Percentiles rank a stretch among this genome's conserved stretches.
Evolutionary conservation across 2,797 vertebrate genomes (phyloP).

Genomic region (Enteromius anoplus): DNA sequence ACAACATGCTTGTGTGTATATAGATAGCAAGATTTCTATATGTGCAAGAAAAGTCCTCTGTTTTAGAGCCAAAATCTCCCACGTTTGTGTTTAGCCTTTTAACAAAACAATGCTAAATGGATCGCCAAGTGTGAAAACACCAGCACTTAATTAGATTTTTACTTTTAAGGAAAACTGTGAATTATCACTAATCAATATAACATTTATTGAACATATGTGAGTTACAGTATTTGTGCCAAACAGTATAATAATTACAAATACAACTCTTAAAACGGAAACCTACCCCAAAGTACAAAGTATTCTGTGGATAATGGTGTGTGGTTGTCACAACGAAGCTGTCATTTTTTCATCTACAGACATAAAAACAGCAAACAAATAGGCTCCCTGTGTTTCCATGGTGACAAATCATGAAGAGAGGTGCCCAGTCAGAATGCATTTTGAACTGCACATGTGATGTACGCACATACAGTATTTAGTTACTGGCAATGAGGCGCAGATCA

Average conservation of each 20-base stretch:
- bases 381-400: conserved; percentile 56
- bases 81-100: conserved; percentile 16
- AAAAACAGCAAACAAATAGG: conserved; percentile 51
- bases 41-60: conserved; percentile 2
- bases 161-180: conserved; percentile 33
- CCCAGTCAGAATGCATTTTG: conserved; percentile 49
- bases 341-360: conserved; percentile 26
- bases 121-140: conserved; percentile 31
- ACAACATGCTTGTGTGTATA: conserved; percentile 46
- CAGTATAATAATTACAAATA: conserved; percentile 6
- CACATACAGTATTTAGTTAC: conserved; percentile 41
- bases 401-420: conserved; percentile 40
- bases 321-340: conserved; percentile 20
- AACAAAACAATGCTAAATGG: background rate
- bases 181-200: conserved; percentile 15
- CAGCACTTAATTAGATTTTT: conserved; percentile 42
- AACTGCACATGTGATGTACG: conserved; percentile 41
- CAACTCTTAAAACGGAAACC: conserved; percentile 22
- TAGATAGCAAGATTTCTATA: conserved; percentile 27
- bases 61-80: conserved; percentile 22
- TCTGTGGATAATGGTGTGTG: conserved; percentile 24
- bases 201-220: conserved; percentile 9
- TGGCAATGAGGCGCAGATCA: conserved; percentile 35
- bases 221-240: conserved; percentile 30
- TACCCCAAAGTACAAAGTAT: conserved; percentile 16